Base-by-base conservation (phyloP, 2,113 vertebrate genomes). In the Plecotus auritus region DNA sequence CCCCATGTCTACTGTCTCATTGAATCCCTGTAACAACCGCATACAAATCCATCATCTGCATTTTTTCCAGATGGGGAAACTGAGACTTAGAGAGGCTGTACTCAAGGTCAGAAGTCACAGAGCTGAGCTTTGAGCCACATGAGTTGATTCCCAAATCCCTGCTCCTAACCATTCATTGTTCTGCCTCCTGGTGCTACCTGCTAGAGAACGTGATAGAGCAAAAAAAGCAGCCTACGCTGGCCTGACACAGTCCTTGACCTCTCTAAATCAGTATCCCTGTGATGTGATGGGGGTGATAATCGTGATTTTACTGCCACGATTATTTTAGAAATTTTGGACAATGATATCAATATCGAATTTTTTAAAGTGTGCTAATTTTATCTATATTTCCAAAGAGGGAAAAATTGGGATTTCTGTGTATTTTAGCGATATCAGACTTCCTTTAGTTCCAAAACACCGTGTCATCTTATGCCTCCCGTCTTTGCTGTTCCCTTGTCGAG, bases 281-380 rank as follows among this genome's bases (percentile, higher is more conserved):
- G 9, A 9, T 6, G 5, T 0, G 32, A 30, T 9, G 54, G 42
- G 64, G 83, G 1, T 23, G 26, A 8, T 22, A 8, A 32, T n/a
- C n/a, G n/a, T 54, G 72, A 70, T 73, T 94, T 94, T 70, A 91
- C 51, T 49, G 4, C 54, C 73, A 82, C 37, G 10, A 61, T 56
- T 76, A 80, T 93, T 85, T 95, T 61, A 61, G 73, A 54, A 93
- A 72, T 42, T 37, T 85, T n/a, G 18, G 42, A 59, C 14, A 96
- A 51, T 82, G 20, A 85, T 26, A 26, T 42, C n/a, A 30, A 85
- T 54, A 69, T 80, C 72, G 70, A 40, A 64, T 49, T 76, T 20
- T 94, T 85, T 84, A 69, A 66, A 87, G 85, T 81, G n/a, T 67
- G 5, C 16, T 88, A 10, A 49, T 56, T 61, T 74, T 67, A 51